A percentile compares a stretch with the other conserved stretches of the same genome.
Evolutionary conservation across 1,140 invertebrate genomes (phyloP).

Genomic region (Drosophila repleta): DNA sequence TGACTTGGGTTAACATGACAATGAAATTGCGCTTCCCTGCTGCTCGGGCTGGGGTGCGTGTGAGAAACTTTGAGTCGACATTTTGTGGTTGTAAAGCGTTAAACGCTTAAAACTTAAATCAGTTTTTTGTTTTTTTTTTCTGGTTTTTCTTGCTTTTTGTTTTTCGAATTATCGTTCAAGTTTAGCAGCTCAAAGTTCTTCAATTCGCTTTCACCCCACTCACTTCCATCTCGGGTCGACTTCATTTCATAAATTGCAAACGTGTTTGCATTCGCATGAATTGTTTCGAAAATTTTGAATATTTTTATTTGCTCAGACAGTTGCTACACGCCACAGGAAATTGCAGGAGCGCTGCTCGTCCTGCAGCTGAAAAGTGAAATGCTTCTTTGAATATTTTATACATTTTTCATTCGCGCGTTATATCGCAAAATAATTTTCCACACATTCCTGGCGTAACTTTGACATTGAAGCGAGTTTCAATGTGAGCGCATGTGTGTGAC

Average conservation of each 20-base stretch:
- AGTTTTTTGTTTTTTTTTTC: constrained; percentile 51
- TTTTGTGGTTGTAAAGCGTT: constrained; percentile 81
- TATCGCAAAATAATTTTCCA: constrained; percentile 77
- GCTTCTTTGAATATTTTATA: constrained; percentile 82
- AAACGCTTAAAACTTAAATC: constrained; percentile 82
- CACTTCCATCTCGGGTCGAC: background rate
- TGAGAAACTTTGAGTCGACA: constrained; percentile 76
- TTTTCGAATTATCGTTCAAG: constrained; percentile 48
- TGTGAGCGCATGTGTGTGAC: constrained; percentile 23
- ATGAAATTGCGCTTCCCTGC: constrained; percentile 48
- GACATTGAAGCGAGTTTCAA: constrained; percentile 57
- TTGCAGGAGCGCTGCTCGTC: constrained; percentile 35
- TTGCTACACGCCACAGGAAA: constrained; percentile 30
- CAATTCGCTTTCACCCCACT: background rate
- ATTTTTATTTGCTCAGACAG: constrained; percentile 39
- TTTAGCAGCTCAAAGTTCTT: constrained; percentile 41
- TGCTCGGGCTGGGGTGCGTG: constrained; percentile 49
- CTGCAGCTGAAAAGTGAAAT: constrained; percentile 63
- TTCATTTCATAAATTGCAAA: constrained; percentile 4
- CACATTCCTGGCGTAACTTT: constrained; percentile 73
- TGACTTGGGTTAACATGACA: constrained; percentile 74
- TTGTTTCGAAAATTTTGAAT: constrained; percentile 12
- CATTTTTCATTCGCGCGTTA: constrained; percentile 81
- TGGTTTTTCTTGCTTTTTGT: constrained; percentile 48
- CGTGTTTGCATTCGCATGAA: constrained; percentile 7